phyloP scores from a whole-genome alignment of 1,140 invertebrate genomes.

The Sycophila sp. region DNA sequence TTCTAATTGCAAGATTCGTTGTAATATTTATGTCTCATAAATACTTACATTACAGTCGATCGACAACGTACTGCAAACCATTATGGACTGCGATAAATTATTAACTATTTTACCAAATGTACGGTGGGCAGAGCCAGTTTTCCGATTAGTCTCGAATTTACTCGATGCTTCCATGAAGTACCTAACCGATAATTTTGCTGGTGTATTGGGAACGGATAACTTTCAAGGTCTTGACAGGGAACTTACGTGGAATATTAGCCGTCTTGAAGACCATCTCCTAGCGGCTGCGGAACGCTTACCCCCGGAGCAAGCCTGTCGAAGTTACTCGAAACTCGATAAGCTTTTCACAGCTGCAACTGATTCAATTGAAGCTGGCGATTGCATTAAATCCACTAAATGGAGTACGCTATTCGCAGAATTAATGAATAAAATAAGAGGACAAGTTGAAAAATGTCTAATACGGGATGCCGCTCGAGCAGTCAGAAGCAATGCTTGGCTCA shows the following conservation, averaged over 20 bases:
- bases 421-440: conserved; percentile 60
- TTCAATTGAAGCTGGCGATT: conserved; percentile 46
- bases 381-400: conserved; percentile 59
- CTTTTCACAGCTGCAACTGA: conserved; percentile 57
- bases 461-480: conserved; percentile 72
- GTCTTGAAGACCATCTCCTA: conserved; percentile 74
- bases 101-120: conserved; percentile 75
- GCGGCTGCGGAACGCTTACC: conserved; percentile 72
- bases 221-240: conserved; percentile 74
- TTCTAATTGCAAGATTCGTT: conserved; percentile 14
- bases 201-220: conserved; percentile 71
- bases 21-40: neutral
- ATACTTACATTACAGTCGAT: conserved; percentile 62
- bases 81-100: conserved; percentile 77
- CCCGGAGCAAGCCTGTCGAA: conserved; percentile 77
- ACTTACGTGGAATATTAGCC: conserved; percentile 74
- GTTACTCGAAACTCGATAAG: conserved; percentile 69
- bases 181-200: conserved; percentile 73
- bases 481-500: conserved; percentile 72
- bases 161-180: conserved; percentile 74
- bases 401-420: conserved; percentile 64
- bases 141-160: conserved; percentile 73
- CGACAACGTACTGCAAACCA: conserved; percentile 73
- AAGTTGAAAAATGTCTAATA: conserved; percentile 73
- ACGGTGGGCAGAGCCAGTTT: conserved; percentile 78